Evolutionary conservation across 2,888 invertebrate species (phyloP).

Genomic region (Trichogramma dendrolimi): DNA sequence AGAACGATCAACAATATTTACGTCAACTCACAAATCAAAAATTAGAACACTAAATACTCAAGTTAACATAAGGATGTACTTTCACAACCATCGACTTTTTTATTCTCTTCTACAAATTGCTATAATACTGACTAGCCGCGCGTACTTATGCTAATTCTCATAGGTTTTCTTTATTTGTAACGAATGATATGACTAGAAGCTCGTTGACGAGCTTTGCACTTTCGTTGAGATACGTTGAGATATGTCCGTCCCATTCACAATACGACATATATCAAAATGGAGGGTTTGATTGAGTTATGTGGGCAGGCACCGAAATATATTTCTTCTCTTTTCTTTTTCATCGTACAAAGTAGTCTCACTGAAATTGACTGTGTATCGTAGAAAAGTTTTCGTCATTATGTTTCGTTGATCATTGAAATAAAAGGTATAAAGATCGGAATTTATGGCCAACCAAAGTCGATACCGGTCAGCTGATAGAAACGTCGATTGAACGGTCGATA

Average conservation of each 20-base stretch:
- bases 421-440: slow-evolving; percentile 1
- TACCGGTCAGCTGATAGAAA: slow-evolving; percentile 81
- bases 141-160: too few species aligned
- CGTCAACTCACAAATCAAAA: too few species aligned
- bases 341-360: background rate
- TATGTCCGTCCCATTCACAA: slow-evolving; percentile 18
- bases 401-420: background rate
- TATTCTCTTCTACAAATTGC: too few species aligned
- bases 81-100: too few species aligned
- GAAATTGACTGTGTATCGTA: too few species aligned
- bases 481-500: slow-evolving; percentile 80
- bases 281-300: slow-evolving; percentile 18
- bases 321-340: slow-evolving; percentile 6
- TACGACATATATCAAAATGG: slow-evolving; percentile 12
- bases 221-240: slow-evolving; percentile 7
- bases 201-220: slow-evolving; percentile 7
- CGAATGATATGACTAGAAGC: slow-evolving; percentile 6
- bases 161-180: too few species aligned
- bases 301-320: slow-evolving; percentile 26
- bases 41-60: too few species aligned
- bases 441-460: slow-evolving; percentile 79
- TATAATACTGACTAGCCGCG: too few species aligned
- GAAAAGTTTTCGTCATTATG: too few species aligned
- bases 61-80: too few species aligned
- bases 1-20: too few species aligned